phyloP scores from a whole-genome alignment of 2,797 vertebrate species.

The Eulemur rubriventer region DNA sequence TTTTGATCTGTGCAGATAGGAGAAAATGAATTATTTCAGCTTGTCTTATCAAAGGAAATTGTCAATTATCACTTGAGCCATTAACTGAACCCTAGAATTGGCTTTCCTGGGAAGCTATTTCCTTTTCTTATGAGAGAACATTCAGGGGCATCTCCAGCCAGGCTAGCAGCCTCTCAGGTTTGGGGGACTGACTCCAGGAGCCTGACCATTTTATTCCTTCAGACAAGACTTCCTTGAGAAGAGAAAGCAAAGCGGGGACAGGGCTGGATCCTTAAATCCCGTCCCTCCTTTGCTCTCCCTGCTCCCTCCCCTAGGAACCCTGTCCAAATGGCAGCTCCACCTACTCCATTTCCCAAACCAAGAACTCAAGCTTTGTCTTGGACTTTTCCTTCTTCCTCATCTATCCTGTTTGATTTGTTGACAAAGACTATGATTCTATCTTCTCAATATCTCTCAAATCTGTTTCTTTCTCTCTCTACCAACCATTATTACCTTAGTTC shows the following conservation, averaged over 20 bases:
- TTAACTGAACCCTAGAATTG: not conserved
- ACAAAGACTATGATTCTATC: not conserved
- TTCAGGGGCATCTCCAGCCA: not conserved
- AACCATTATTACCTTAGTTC: not conserved
- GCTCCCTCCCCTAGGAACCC: not conserved
- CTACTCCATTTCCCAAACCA: not conserved
- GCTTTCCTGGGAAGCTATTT: not conserved
- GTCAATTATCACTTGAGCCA: not conserved
- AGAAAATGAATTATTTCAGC: not conserved
- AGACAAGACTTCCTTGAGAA: not conserved
- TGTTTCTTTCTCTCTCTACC: not conserved
- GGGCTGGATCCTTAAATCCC: not conserved
- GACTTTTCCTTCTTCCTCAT: not conserved
- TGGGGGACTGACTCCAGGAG: not conserved
- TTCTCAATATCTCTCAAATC: not conserved
- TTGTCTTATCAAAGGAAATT: constrained; percentile 29
- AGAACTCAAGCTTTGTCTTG: not conserved
- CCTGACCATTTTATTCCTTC: not conserved
- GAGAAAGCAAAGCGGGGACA: not conserved
- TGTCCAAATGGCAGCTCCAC: not conserved
- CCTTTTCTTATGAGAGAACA: not conserved
- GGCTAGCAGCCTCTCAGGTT: not conserved
- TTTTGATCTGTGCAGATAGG: constrained; percentile 19
- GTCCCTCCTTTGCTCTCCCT: not conserved
- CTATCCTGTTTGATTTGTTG: not conserved